Percentiles rank a stretch among this genome's conserved stretches.
Conservation (phyloP, 92 coral and sea anemone species). For the Ricordea florida region DNA sequence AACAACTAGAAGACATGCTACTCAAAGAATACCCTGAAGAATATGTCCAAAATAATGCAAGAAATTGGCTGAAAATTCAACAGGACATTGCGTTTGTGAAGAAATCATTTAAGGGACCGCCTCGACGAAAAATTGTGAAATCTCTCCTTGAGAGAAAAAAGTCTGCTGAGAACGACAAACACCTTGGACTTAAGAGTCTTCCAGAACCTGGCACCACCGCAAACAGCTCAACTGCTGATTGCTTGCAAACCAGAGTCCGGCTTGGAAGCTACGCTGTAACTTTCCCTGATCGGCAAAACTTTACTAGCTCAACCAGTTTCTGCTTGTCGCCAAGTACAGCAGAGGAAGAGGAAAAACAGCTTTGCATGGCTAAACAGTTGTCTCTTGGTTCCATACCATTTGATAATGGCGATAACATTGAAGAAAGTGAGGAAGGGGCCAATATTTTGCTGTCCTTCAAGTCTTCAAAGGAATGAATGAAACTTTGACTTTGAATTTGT, state of each 20-base stretch:
- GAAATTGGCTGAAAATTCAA: constrained; percentile 59
- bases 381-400: constrained; percentile 8
- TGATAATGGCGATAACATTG: constrained; percentile 21
- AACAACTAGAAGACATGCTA: constrained; percentile 35
- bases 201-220: background rate
- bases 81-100: constrained; percentile 31
- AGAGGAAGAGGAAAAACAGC: constrained; percentile 48
- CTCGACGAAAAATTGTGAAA: constrained; percentile 29
- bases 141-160: constrained; percentile 18
- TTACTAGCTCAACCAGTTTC: background rate
- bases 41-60: constrained; percentile 9
- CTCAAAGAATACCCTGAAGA: constrained; percentile 39
- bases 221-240: background rate
- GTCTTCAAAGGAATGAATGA: constrained; percentile 2
- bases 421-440: constrained; percentile 34
- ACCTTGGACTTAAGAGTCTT: background rate
- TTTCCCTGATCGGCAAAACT: background rate
- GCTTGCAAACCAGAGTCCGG: constrained; percentile 11
- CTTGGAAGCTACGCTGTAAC: background rate
- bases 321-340: constrained; percentile 14
- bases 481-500: constrained; percentile 16
- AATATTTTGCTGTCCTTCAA: constrained; percentile 36
- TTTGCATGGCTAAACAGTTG: constrained; percentile 43
- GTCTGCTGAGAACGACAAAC: background rate
- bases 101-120: constrained; percentile 23